Base-by-base conservation (phyloP, 2,888 invertebrate genomes). In the Campaea margaritaria region DNA sequence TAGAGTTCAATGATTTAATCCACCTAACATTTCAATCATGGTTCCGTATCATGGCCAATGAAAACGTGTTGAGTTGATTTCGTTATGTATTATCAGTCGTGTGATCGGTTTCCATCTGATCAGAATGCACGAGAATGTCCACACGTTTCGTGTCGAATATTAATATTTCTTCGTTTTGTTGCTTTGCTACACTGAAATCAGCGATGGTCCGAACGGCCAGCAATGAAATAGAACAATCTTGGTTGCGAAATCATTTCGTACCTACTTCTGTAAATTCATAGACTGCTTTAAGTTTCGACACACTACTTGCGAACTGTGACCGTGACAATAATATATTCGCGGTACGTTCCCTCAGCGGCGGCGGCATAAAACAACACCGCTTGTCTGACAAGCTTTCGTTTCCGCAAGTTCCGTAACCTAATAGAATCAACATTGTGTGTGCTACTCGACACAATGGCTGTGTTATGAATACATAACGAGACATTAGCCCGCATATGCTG, bases 381-480 rank as follows among this genome's bases (percentile, higher is more conserved):
- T 73, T 78, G 75, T 75, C 76, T 72, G 83, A 81, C 82, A 80
- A 82, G 82, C 81, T 80, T 85, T 83, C 83, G 83, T 86, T 87
- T 86, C 82, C 83, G 82, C 76, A 73, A 75, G 72, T 87, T 86
- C 82, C 83, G 84, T 75, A 72, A 75, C 72, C 81, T 84, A 86
- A 88, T 86, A 86, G 81, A 88, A 86, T 87, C 83, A 86, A 83
- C 85, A 81, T 77, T 78, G 83, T 78, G 74, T 77, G 73, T 77
- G 80, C 81, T 76, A 79, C 84, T 83, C 81, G 74, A 81, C 80
- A 87, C 87, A 88, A 86, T 86, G 77, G 77, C 74, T 79, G 79
- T 76, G 87, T 82, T 86, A 86, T 87, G 89, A 89, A 89, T 89
- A 87, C 82, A 70, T 87, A 87, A 89, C 84, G 82, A 87, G 82